phyloP scores from a whole-genome alignment of 37 sponge, comb jelly and placozoan species.

The Halisarca cf. caerulea region DNA sequence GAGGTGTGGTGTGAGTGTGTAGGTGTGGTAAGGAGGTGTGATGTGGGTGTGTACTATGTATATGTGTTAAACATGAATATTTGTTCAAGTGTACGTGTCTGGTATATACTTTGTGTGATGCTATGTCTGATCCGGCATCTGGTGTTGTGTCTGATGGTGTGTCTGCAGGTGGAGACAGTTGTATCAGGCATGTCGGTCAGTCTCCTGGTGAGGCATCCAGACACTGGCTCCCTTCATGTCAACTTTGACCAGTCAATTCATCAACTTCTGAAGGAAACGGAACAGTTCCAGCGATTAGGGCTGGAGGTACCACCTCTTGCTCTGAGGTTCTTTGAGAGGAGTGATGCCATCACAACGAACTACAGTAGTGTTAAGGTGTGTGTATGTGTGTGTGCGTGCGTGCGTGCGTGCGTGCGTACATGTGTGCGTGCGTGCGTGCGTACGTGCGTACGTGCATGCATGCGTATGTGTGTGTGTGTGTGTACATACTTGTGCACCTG shows the following conservation, averaged over 20 bases:
- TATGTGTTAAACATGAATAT: no score
- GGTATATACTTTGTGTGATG: no score
- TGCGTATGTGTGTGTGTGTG: no score
- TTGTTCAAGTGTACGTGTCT: no score
- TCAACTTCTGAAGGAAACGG: conserved; percentile 67
- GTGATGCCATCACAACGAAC: conserved; percentile 42
- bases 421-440: no score
- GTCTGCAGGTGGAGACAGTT: neutral
- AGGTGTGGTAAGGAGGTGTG: no score
- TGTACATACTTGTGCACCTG: no score
- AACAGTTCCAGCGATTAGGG: conserved; percentile 48
- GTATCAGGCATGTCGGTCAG: neutral
- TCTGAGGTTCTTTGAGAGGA: conserved; percentile 35
- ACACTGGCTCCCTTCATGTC: conserved; percentile 1
- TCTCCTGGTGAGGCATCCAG: conserved; percentile 5
- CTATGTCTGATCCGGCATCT: no score
- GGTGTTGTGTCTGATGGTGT: neutral
- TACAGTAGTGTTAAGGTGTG: conserved; percentile 26
- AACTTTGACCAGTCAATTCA: conserved; percentile 46
- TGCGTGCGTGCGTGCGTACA: no score
- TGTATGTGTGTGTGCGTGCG: neutral
- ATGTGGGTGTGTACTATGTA: no score
- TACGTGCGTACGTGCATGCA: no score
- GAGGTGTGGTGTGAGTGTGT: no score
- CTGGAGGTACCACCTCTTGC: conserved; percentile 51